Percentiles rank a stretch among this genome's conserved stretches.
phyloP scores from a whole-genome alignment of 2,797 vertebrate species.

The Coccyzus lansbergi region DNA sequence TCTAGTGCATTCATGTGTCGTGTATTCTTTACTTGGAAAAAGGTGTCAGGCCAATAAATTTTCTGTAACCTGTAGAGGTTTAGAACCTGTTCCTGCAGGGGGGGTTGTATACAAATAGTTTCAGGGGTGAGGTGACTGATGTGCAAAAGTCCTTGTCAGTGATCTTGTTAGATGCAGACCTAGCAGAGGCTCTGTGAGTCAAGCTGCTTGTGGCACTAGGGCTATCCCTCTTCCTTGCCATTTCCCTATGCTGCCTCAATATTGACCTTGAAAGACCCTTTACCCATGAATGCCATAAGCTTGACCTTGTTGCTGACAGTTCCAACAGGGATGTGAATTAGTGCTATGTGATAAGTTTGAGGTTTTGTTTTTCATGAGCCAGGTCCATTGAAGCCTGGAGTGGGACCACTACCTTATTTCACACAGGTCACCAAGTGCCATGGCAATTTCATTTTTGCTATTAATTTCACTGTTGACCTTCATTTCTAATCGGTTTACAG shows the following conservation, averaged over 20 bases:
- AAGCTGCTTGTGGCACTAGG: background rate
- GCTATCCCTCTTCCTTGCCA: background rate
- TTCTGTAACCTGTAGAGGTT: background rate
- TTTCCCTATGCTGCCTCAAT: background rate
- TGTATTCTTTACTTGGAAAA: background rate
- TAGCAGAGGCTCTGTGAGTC: background rate
- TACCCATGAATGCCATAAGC: background rate
- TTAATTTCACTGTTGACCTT: background rate
- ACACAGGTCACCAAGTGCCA: background rate
- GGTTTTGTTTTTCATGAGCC: background rate
- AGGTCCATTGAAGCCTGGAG: conserved; percentile 14
- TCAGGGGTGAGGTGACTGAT: background rate
- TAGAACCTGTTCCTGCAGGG: background rate
- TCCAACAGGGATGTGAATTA: conserved; percentile 42
- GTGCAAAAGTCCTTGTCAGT: background rate
- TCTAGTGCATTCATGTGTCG: background rate
- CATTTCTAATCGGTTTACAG: background rate
- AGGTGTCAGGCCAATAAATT: background rate
- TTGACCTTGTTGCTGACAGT: background rate
- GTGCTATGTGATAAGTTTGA: background rate
- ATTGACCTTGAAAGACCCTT: conserved; percentile 31
- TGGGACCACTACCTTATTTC: conserved; percentile 21
- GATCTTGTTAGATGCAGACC: background rate
- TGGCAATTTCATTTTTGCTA: background rate
- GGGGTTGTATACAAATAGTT: background rate